Evolutionary conservation across 2,797 vertebrate genomes (phyloP).

Genomic region (Parambassis ranga): DNA sequence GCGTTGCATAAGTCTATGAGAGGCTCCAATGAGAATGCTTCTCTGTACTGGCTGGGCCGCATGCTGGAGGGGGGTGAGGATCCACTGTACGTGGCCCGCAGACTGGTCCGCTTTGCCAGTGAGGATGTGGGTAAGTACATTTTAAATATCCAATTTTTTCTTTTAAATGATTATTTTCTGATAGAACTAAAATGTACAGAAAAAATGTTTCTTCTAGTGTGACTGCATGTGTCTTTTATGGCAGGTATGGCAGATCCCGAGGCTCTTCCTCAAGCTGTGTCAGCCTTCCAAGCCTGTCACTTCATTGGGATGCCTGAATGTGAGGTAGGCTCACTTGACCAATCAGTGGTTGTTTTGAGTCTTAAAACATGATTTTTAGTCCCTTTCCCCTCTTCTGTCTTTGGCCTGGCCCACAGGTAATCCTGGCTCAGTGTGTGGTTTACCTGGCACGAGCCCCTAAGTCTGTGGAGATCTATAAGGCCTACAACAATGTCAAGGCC

Average conservation of each 20-base stretch:
- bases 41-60: conserved; percentile 96
- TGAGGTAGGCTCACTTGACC: conserved; percentile 81
- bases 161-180: too few relatives aligned
- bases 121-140: conserved; percentile 92
- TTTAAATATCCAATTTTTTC: not conserved
- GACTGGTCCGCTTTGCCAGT: conserved; percentile 94
- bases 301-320: conserved; percentile 99
- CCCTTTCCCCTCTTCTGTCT: not conserved
- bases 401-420: conserved; percentile 80
- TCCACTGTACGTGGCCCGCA: conserved; percentile 92
- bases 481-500: conserved; percentile 89
- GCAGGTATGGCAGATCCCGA: conserved; percentile 91
- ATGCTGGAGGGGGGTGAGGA: conserved; percentile 98
- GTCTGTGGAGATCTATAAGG: conserved; percentile 89
- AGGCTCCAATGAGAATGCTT: conserved; percentile 91
- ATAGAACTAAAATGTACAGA: too few relatives aligned
- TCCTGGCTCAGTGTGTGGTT: conserved; percentile 92
- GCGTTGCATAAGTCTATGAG: conserved; percentile 97
- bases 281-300: conserved; percentile 95
- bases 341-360: not conserved
- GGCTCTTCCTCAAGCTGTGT: conserved; percentile 92
- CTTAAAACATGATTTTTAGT: not conserved
- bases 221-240: not conserved
- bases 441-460: conserved; percentile 93
- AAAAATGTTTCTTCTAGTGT: not conserved